Percentiles rank a stretch among this genome's conserved stretches.
phyloP scores from a whole-genome alignment of 2,888 invertebrate species.

The Aleiodes leptofemur region DNA sequence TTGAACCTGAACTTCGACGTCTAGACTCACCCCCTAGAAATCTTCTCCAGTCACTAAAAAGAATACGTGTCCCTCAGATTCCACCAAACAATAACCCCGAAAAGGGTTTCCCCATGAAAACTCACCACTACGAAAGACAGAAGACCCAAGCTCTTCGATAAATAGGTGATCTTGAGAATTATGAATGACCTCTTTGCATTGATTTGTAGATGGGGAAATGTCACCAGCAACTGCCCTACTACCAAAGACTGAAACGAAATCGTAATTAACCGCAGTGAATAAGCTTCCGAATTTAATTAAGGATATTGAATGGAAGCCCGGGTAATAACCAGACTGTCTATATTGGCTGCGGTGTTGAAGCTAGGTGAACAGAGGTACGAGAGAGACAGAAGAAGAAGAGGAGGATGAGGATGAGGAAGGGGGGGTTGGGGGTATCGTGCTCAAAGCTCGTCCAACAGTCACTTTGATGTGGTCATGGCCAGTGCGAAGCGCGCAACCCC shows the following conservation, averaged over 20 bases:
- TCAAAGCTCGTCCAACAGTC: slow-evolving; percentile 71
- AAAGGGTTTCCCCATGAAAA: too few relatives aligned
- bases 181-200: background rate
- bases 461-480: slow-evolving; percentile 74
- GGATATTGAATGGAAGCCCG: slow-evolving; percentile 74
- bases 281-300: slow-evolving; percentile 75
- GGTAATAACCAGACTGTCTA: slow-evolving; percentile 72
- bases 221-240: slow-evolving; percentile 24
- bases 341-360: slow-evolving; percentile 75
- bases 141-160: too few relatives aligned
- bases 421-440: slow-evolving; percentile 65
- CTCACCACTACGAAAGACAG: too few relatives aligned
- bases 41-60: too few relatives aligned
- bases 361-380: slow-evolving; percentile 59
- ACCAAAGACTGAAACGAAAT: slow-evolving; percentile 62
- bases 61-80: too few relatives aligned
- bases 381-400: background rate
- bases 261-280: slow-evolving; percentile 75
- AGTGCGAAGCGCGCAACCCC: slow-evolving; percentile 69
- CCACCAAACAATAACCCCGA: too few relatives aligned
- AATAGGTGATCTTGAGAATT: too few relatives aligned
- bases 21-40: too few relatives aligned
- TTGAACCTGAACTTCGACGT: too few relatives aligned
- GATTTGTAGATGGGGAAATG: slow-evolving; percentile 7
- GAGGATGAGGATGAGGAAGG: too few relatives aligned